Evolutionary conservation across 2,888 invertebrate genomes (phyloP), one percentile per base, ranked within the genome.

Genomic region (Silvanus unidentatus): DNA sequence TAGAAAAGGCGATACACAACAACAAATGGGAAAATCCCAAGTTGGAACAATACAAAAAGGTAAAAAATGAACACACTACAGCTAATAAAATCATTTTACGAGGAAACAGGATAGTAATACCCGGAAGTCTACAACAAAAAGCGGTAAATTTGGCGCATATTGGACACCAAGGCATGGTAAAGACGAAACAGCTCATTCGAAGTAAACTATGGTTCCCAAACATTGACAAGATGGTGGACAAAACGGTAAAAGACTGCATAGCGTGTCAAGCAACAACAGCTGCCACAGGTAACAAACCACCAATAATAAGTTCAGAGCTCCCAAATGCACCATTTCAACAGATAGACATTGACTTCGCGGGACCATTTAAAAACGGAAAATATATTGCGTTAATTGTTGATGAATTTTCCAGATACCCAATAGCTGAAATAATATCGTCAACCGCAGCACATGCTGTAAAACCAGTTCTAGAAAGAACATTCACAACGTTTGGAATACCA

Each of bases 101-200:
- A 43, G 32, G 30, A 36, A 32, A 37, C 5, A 36, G 38, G 16
- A 30, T 46, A 9, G n/a, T 46, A 9, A 2, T 44, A 39, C 39
- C 46, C 2, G 29, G 13, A 14, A 10, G 2, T 11, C 35, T 45
- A 28, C 42, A 29, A 22, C 15, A 42, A n/a, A 45, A 38, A 40
- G 41, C 38, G 6, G 45, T 52, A 2, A 13, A 47, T 16, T 37
- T 52, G 32, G 52, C 49, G 4, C 53, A 53, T 13, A 43, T 40
- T 45, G 46, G 49, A 30, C 49, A 52, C 35, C 44, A 34, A 39
- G 52, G 50, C 1, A 48, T 50, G 1, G 28, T 27, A 12, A 16
- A 15, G 27, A 42, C 42, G 3, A 42, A 42, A 42, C 16, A 35
- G 10, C 11, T 42, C 8, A 6, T 42, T 1, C 11, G 42, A 42